A percentile compares a stretch with the other conserved stretches of the same genome.
These are phyloP conservation scores for Periophthalmus magnuspinnatus DNA, from an alignment of 2,797 vertebrate genomes.

Conservation along the genomic window DNA sequence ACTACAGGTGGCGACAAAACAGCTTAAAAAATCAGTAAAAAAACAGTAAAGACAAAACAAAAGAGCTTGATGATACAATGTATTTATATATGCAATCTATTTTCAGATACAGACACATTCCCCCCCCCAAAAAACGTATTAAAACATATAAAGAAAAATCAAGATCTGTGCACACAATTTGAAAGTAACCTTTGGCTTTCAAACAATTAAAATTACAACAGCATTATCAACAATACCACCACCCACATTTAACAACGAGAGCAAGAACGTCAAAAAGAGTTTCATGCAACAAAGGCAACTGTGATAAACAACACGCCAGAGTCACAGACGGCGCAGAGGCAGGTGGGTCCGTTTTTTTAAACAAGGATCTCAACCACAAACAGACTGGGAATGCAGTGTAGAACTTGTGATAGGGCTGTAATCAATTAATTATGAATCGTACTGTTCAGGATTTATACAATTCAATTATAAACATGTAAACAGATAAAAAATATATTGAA, in stretches of 20 bases:
- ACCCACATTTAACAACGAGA: conserved; percentile 47
- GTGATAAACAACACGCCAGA: conserved; percentile 64
- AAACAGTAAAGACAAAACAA: conserved; percentile 50
- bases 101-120: conserved; percentile 79
- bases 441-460: neutral
- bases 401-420: conserved; percentile 21
- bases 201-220: conserved; percentile 63
- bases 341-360: conserved; percentile 37
- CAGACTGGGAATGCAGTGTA: conserved; percentile 28
- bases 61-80: conserved; percentile 71
- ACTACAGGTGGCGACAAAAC: no score
- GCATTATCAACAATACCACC: conserved; percentile 59
- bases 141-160: conserved; percentile 67
- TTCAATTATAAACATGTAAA: neutral
- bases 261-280: conserved; percentile 52
- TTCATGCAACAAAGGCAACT: conserved; percentile 80
- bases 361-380: conserved; percentile 19
- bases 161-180: conserved; percentile 70
- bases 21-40: neutral
- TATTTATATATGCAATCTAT: conserved; percentile 81
- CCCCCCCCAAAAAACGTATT: conserved; percentile 69
- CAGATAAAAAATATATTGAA: neutral
- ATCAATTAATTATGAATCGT: neutral
- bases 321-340: conserved; percentile 53
- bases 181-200: conserved; percentile 78